Evolutionary conservation across 2,888 invertebrate genomes (phyloP), one percentile per base, ranked within the genome.

Genomic region (Dinocampus coccinellae): DNA sequence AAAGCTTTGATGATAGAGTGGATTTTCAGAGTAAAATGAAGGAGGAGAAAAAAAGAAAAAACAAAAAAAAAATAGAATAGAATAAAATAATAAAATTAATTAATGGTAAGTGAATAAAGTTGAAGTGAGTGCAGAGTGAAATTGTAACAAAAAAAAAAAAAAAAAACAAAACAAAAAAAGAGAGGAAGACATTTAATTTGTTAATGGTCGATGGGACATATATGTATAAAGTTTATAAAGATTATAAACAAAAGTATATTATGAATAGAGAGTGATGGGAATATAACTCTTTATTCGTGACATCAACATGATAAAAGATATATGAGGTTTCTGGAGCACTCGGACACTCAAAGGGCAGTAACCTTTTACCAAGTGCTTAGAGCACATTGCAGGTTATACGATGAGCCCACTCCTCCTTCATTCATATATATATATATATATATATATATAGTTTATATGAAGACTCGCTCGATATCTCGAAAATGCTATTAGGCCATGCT

Each of bases 1-100:
- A 81, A 82, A 81, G 81, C 81, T 82, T 82, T 82, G 78, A 79
- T 63, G 67, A 63, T 64, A 29, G 39, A 16, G 29, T n/a, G 58
- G 6, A n/a, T 33, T 3, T 55, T 65, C 20, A 39, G 29, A 58
- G 39, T 36, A 16, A 67, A 67, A 26, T 36, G 39, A 11, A 16
- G 26, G 20, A 39, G 57, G 26, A 33, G 63, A 47, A 42, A 10
- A 16, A 13, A 52, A 10, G n/a, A 24, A 13, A 39, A 13, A n/a
- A 39, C n/a, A 16, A 16, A 16, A 16, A 16, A 47, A 7, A 47
- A 20, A 2, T 13, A n/a, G n/a, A n/a, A 16, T 3, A 4, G n/a
- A 39, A n/a, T 47, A 47, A 16, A 60, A 60, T 20, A 10, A 24
- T 22, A n/a, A 4, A 29, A 20, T 34, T 9, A 58, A 29, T 33